These are phyloP conservation scores for Paramormyrops hopkinsi DNA, from an alignment of 2,797 vertebrate species.

Conservation along the genomic window DNA sequence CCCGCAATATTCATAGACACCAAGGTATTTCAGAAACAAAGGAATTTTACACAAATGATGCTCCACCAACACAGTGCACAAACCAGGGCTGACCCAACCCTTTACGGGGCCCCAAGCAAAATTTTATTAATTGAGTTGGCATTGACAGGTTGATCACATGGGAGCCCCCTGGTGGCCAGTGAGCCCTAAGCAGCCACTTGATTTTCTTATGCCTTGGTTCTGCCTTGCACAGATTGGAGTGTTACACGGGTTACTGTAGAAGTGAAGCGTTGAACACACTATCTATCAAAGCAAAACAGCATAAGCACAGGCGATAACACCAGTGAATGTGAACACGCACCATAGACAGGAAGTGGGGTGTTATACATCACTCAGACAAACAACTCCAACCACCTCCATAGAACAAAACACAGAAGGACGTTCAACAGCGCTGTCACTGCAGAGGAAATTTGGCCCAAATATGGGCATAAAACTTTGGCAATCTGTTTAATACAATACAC, in stretches of 20 bases:
- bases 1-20: not conserved
- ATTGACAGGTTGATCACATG: not conserved
- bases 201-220: not conserved
- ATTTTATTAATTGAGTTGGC: not conserved
- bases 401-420: not conserved
- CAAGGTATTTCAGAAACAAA: not conserved
- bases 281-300: not conserved
- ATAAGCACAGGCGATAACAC: not conserved
- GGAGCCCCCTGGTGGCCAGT: not conserved
- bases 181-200: not conserved
- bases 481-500: not conserved
- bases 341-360: not conserved
- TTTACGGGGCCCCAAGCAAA: not conserved
- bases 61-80: not conserved
- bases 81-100: not conserved
- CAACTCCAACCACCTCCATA: not conserved
- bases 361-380: not conserved
- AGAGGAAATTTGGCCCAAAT: not conserved
- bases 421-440: not conserved
- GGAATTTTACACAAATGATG: not conserved
- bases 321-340: not conserved
- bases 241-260: not conserved
- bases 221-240: not conserved
- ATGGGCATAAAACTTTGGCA: not conserved
- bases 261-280: not conserved